Base-by-base conservation (phyloP, 2,888 invertebrate species). In the Patella caerulea region DNA sequence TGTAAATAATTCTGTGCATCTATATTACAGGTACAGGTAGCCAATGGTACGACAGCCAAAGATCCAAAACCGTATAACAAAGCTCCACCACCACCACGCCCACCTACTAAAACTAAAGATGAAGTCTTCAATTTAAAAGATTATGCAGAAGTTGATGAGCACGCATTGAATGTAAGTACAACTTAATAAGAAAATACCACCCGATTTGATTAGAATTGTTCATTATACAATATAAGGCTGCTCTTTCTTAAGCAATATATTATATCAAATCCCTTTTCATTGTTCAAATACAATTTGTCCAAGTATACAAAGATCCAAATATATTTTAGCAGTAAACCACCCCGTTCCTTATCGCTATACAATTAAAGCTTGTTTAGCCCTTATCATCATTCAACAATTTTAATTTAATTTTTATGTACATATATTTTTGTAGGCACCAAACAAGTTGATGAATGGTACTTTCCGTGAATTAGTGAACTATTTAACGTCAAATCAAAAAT, bases 391-490 rank as follows among this genome's bases (percentile, higher is more conserved):
- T 45, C 45, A 45, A 45, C 4, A 45, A 45, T 45, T 56, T 34
- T 55, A 54, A 73, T 0, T 11, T 24, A 29, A 3, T 53, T 72
- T 17, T n/a, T 52, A 9, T 17, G 45, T 19, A 12, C 54, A 19
- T 53, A 73, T 73, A 29, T 29, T 72, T 19, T 75, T 78, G 14
- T 80, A 88, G 88, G 83, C 85, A 9, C 87, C 87, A 3, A 79
- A 82, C 0, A 83, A 82, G 54, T 73, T 87, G 53, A 79, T 87
- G 9, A 80, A 83, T 4, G 86, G 86, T 5, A 85, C 86, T 34
- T 88, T 88, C 78, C 83, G 84, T 71, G 87, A 88, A 1, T 80
- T 88, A 75, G 85, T 87, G n/a, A 80, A 82, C 45, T 87, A 85
- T 72, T 77, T 88, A 45, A 84, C 85, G 11, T 73, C 81, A 11